A percentile compares a stretch with the other conserved stretches of the same genome.
phyloP scores from a whole-genome alignment of 1,140 invertebrate species.

The Phortica variegata region DNA sequence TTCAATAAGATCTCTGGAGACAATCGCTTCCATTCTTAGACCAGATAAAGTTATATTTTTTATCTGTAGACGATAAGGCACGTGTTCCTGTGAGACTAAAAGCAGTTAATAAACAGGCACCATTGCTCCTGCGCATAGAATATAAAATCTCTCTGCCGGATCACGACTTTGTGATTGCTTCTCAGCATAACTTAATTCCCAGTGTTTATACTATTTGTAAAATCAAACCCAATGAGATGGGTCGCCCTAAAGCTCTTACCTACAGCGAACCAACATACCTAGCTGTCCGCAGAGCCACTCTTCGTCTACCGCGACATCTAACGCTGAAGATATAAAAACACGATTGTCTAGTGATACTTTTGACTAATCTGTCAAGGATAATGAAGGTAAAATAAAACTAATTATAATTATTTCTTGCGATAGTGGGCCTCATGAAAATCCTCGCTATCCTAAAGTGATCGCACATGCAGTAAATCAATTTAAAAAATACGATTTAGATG shows the following conservation, averaged over 20 bases:
- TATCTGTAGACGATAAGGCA: slow-evolving; percentile 56
- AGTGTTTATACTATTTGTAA: slow-evolving; percentile 43
- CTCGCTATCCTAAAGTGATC: slow-evolving; percentile 50
- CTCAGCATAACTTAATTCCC: slow-evolving; percentile 50
- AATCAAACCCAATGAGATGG: slow-evolving; percentile 34
- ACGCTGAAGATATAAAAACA: slow-evolving; percentile 45
- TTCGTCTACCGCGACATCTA: slow-evolving; percentile 43
- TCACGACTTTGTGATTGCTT: slow-evolving; percentile 57
- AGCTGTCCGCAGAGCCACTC: slow-evolving; percentile 51
- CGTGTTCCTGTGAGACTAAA: slow-evolving; percentile 56
- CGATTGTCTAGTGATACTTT: slow-evolving; percentile 32
- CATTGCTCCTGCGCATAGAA: slow-evolving; percentile 49
- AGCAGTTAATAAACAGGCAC: slow-evolving; percentile 55
- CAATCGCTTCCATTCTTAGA: slow-evolving; percentile 30
- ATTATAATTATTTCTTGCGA: slow-evolving; percentile 52
- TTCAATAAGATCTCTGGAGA: slow-evolving; percentile 14
- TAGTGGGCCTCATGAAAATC: slow-evolving; percentile 58
- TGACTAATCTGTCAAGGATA: slow-evolving; percentile 27
- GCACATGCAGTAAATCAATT: slow-evolving; percentile 45
- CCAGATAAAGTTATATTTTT: slow-evolving; percentile 32
- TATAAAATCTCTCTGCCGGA: slow-evolving; percentile 54
- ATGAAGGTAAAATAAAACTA: slow-evolving; percentile 48
- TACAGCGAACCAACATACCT: slow-evolving; percentile 58
- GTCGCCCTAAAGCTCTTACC: slow-evolving; percentile 34
- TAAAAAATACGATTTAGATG: slow-evolving; percentile 51